Evolutionary conservation across 2,113 vertebrate genomes (phyloP), one percentile per base, ranked within the genome.

Genomic region (Embiotoca jacksoni): DNA sequence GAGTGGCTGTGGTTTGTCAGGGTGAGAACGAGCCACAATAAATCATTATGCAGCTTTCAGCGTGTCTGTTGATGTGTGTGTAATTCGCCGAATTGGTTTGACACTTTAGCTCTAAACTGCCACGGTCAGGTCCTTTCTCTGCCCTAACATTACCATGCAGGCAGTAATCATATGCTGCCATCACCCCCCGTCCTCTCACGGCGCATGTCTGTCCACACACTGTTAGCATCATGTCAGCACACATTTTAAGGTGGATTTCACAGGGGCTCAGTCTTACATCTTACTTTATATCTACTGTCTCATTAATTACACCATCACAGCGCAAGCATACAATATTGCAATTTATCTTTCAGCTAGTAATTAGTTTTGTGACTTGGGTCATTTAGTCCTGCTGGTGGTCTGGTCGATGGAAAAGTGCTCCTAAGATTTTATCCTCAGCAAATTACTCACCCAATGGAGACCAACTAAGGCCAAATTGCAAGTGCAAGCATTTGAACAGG

Each of bases 11-110:
- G 64, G 41, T 78, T 74, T 61, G 77, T 82, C 83, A 74, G 61
- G 41, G n/a, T 10, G 72, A 79, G 76, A 83, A 83, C 79, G 33
- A 49, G 57, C 52, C 57, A 64, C 60, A 23, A 50, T 81, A 72
- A 73, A 56, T 81, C 69, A 80, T 80, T 68, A 65, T 50, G 37
- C 44, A 44, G 67, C 70, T 74, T 70, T 83, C 79, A 79, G 60
- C 49, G 23, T 72, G 56, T 88, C 59, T 76, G 11, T 61, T 74
- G 72, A 84, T 56, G 11, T 83, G 76, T 87, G 50, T 90, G 77
- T 62, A 78, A 56, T 68, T 73, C 44, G 31, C 73, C 73, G 63
- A 83, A 86, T 90, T 87, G 78, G 89, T 90, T 91, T 90, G 83
- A 90, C 88, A 81, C 75, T 56, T 65, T 23, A 3, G 53, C 73